Base-by-base conservation (phyloP, 37 sponge, comb jelly and placozoan genomes). In the Crambe crambe region DNA sequence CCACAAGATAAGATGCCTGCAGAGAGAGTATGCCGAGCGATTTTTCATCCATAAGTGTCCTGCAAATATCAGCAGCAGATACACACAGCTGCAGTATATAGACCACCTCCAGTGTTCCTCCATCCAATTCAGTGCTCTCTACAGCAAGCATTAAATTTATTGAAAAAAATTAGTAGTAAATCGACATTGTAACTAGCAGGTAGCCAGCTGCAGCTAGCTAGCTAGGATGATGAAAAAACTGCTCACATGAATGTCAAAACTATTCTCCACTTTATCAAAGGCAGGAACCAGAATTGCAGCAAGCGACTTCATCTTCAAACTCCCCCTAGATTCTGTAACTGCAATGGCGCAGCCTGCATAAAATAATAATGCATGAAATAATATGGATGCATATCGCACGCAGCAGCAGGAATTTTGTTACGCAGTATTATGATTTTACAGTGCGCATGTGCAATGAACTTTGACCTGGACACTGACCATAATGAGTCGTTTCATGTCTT, bases 1-100 rank as follows among this genome's bases (percentile, higher is more conserved):
- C 97, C 97, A 96, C 25, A 80, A 3, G 36, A 83, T 25, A 38
- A 96, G 83, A 1, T 69, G 72, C 30, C 44, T 78, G 1, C 83
- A 38, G 5, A 93, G 80, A 18, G 86, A 54, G 42, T 73, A 89
- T 21, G 91, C 77, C 18, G 67, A 30, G 9, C 89, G 47, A 47
- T 70, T 58, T 54, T 64, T 79, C 97, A 97, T 97, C 68, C 58
- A 74, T 20, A 42, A 44, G 70, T 44, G 35, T 6, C 90, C 91
- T 23, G 27, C 23, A 69, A 79, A 90, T 5, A 92, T 63, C 1
- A 89, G 25, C 35, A 82, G 12, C 0, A 96, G 39, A 39, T 96
- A 96, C 64, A 88, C 12, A 0, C 57, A 76, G 22, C 68, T 42
- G 27, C 42, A 5, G 66, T 62, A 75, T 31, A 92, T 0, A 2